Conservation (phyloP, 2,888 invertebrate species). For the Megamerina dolium region DNA sequence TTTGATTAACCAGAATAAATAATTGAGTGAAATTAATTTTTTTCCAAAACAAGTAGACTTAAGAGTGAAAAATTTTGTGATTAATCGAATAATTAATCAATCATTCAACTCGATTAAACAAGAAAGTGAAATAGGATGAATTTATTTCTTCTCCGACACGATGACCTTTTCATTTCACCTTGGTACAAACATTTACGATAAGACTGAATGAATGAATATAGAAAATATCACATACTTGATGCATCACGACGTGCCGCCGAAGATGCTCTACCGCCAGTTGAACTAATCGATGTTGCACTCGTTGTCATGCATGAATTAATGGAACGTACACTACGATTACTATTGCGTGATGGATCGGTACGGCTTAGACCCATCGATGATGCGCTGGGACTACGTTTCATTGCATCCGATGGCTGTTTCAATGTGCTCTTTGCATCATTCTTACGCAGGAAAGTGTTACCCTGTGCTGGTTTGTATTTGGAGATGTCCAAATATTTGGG, state of each 20-base stretch:
- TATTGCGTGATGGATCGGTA: constrained; percentile 40
- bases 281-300: constrained; percentile 34
- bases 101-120: no score
- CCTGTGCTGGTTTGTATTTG: constrained; percentile 55
- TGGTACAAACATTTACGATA: constrained; percentile 1
- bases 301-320: constrained; percentile 37
- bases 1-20: no score
- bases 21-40: no score
- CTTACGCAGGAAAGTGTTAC: constrained; percentile 51
- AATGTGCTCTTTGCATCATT: constrained; percentile 54
- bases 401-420: constrained; percentile 31
- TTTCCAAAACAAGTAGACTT: no score
- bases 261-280: constrained; percentile 27
- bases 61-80: no score
- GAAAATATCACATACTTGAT: constrained; percentile 34
- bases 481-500: constrained; percentile 59
- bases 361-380: constrained; percentile 45
- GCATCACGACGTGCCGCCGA: constrained; percentile 41
- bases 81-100: no score
- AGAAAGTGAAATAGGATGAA: no score
- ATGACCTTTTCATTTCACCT: no score
- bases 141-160: no score
- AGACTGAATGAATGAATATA: neutral
- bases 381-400: constrained; percentile 48
- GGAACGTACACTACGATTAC: constrained; percentile 47